These are phyloP conservation scores for Caprella mutica DNA, from an alignment of 2,888 invertebrate genomes.

Conservation along the genomic window DNA sequence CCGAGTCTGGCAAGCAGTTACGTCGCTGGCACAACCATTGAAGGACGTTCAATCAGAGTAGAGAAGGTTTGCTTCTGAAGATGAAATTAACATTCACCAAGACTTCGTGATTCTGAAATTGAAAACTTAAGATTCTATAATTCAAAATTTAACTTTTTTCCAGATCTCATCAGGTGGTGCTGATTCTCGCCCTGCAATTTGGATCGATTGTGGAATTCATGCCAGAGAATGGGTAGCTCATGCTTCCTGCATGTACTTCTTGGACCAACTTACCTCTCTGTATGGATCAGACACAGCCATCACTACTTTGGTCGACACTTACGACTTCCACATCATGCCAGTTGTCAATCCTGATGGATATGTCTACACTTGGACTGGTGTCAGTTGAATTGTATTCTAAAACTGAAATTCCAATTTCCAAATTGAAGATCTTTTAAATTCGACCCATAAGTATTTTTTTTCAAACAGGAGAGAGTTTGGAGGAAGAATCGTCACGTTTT, in stretches of 20 bases:
- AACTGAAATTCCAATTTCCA: too few relatives aligned
- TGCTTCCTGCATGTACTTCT: constrained; percentile 37
- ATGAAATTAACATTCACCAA: too few relatives aligned
- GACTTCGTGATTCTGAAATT: too few relatives aligned
- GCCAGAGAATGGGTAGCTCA: constrained; percentile 61
- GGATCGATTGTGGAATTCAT: constrained; percentile 53
- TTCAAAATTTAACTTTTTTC: too few relatives aligned
- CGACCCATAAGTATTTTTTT: too few relatives aligned
- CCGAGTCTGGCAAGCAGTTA: constrained; percentile 18
- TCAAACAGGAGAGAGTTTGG: constrained; percentile 17
- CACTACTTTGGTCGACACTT: constrained; percentile 36
- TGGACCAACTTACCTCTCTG: constrained; percentile 35
- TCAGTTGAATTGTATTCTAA: too few relatives aligned
- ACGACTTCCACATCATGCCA: constrained; percentile 64
- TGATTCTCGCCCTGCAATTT: constrained; percentile 2
- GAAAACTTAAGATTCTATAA: too few relatives aligned
- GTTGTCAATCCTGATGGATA: constrained; percentile 47
- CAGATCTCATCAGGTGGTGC: constrained; percentile 10
- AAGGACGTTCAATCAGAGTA: constrained; percentile 34
- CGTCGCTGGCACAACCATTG: constrained; percentile 34
- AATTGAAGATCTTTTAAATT: too few relatives aligned
- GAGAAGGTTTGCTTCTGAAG: too few relatives aligned
- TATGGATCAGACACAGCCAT: constrained; percentile 27
- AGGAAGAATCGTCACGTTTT: constrained; percentile 35
- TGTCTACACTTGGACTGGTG: constrained; percentile 52